Conservation (phyloP, 92 coral and sea anemone genomes). For the Phenganax stokvisi region DNA sequence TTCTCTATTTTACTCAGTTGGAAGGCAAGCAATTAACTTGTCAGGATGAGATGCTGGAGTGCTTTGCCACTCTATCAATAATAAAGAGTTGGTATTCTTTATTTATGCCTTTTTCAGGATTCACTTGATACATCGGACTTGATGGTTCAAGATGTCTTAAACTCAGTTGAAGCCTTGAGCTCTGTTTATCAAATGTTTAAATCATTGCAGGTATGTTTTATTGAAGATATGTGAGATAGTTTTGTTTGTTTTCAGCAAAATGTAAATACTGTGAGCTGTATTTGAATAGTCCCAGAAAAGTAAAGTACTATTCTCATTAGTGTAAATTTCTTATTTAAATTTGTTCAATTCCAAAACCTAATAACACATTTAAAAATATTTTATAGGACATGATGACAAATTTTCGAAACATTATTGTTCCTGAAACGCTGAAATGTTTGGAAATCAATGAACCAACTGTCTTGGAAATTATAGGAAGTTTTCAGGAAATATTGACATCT, state of each 20-base stretch:
- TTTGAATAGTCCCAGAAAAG: too few species aligned
- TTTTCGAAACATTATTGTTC: slow-evolving; percentile 91
- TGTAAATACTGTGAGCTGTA: neutral
- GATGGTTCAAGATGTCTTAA: slow-evolving; percentile 58
- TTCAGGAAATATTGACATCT: slow-evolving; percentile 53
- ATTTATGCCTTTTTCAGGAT: slow-evolving; percentile 17
- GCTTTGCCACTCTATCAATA: neutral
- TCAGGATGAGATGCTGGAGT: too few species aligned
- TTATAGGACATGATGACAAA: slow-evolving; percentile 85
- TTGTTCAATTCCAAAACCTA: neutral
- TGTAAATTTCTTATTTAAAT: neutral
- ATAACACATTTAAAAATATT: neutral
- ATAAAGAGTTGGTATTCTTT: neutral
- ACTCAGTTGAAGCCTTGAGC: slow-evolving; percentile 74
- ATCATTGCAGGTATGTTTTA: slow-evolving; percentile 26
- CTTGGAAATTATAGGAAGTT: slow-evolving; percentile 58
- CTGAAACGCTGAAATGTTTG: slow-evolving; percentile 86
- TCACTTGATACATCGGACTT: slow-evolving; percentile 45
- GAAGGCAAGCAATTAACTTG: too few species aligned
- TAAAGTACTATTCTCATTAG: too few species aligned
- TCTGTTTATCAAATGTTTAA: slow-evolving; percentile 41
- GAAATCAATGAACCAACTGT: slow-evolving; percentile 72
- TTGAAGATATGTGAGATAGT: neutral
- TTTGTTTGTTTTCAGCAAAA: neutral
- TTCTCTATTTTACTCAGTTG: too few species aligned